These are phyloP conservation scores for Triplophysa rosa DNA, from an alignment of 2,113 vertebrate species.

Conservation along the genomic window DNA sequence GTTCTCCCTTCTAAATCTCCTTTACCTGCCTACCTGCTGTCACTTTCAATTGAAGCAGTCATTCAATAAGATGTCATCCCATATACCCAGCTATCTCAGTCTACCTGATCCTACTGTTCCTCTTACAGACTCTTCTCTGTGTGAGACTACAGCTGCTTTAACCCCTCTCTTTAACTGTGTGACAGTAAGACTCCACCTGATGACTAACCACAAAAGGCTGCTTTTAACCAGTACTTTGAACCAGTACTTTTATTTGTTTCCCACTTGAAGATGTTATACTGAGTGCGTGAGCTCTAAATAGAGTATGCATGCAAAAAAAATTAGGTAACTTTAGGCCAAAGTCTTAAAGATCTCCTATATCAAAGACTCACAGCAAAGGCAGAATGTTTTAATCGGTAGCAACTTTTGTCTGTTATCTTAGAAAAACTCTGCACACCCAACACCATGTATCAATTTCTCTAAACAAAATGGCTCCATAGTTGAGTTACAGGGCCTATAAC, in stretches of 20 bases:
- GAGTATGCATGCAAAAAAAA: too few relatives aligned
- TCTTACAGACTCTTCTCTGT: constrained; percentile 4
- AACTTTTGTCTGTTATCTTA: not conserved
- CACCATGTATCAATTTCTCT: constrained; percentile 9
- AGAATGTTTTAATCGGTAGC: not conserved
- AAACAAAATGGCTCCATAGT: constrained; percentile 41
- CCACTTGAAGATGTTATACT: too few relatives aligned
- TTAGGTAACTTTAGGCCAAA: too few relatives aligned
- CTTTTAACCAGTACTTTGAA: too few relatives aligned
- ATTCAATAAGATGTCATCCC: constrained; percentile 41
- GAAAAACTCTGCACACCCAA: constrained; percentile 13
- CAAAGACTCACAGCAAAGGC: not conserved
- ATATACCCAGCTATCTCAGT: constrained; percentile 1
- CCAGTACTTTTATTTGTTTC: too few relatives aligned
- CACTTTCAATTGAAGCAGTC: constrained; percentile 48
- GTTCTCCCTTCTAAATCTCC: constrained; percentile 30
- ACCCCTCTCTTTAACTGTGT: not conserved
- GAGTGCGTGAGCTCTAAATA: too few relatives aligned
- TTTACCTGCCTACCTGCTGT: constrained; percentile 27
- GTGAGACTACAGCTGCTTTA: not conserved
- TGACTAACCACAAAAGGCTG: too few relatives aligned
- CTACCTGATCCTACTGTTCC: constrained; percentile 14
- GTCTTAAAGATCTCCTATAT: not conserved
- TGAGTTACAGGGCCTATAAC: constrained; percentile 42
- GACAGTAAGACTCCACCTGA: not conserved